Conservation (phyloP, 2,113 vertebrate genomes). For the Pongo abelii region DNA sequence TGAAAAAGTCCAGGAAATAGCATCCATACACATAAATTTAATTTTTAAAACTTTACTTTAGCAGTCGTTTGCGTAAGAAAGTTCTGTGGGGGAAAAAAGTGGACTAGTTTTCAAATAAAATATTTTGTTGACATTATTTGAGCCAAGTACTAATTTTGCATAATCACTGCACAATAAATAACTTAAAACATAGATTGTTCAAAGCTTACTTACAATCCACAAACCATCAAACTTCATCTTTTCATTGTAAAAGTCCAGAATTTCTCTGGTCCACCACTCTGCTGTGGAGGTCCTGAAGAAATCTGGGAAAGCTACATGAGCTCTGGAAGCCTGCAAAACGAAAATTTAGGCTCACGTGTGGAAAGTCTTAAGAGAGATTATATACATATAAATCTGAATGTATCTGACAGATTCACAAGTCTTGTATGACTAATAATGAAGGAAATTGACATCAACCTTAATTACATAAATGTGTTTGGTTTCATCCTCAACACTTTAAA, state of each 20-base stretch:
- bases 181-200: not conserved
- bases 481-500: not conserved
- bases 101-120: not conserved
- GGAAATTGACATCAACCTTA: not conserved
- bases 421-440: not conserved
- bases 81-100: not conserved
- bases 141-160: not conserved
- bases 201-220: constrained; percentile 90
- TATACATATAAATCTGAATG: not conserved
- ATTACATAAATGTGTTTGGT: not conserved
- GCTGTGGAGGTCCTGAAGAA: constrained; percentile 87
- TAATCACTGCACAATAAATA: not conserved
- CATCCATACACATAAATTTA: not conserved
- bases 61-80: not conserved
- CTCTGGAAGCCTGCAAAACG: constrained; percentile 83
- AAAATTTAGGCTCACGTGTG: not conserved
- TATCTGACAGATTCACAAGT: not conserved
- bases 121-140: not conserved
- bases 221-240: constrained; percentile 89
- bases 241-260: constrained; percentile 85
- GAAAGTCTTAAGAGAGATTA: not conserved
- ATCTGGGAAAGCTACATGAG: constrained; percentile 89
- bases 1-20: not conserved
- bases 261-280: constrained; percentile 89
- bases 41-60: not conserved